phyloP scores from a whole-genome alignment of 2,797 vertebrate genomes.

The Dendrocincla tyrannina region DNA sequence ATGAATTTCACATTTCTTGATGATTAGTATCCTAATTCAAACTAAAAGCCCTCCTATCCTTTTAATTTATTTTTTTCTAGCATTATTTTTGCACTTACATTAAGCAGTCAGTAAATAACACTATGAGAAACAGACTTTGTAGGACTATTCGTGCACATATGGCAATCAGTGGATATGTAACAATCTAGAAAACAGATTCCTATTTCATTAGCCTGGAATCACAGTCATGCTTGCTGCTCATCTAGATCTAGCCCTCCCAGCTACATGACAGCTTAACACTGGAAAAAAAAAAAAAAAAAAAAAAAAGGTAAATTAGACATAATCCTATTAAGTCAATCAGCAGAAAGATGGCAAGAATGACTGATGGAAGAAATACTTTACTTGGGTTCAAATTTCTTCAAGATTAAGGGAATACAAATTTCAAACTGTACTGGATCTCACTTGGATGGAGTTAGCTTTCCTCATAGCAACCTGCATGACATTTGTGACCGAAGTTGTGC shows the following conservation, averaged over 20 bases:
- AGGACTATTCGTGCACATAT: neutral
- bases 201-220: neutral
- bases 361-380: neutral
- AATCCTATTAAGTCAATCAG: neutral
- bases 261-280: neutral
- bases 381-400: neutral
- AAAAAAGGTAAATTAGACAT: neutral
- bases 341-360: neutral
- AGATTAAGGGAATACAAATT: neutral
- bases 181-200: neutral
- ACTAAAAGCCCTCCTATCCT: neutral
- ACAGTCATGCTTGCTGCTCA: neutral
- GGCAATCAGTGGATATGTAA: neutral
- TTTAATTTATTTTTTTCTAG: neutral
- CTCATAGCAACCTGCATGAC: rapidly evolving
- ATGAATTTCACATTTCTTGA: neutral
- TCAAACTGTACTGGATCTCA: neutral
- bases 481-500: neutral
- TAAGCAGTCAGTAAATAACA: neutral
- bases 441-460: neutral
- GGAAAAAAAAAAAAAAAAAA: neutral
- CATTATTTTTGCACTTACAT: neutral
- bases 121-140: neutral
- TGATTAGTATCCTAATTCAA: neutral
- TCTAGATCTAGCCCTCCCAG: neutral